Base-by-base conservation (phyloP, 2,888 invertebrate species). In the Drosophila antonietae region DNA sequence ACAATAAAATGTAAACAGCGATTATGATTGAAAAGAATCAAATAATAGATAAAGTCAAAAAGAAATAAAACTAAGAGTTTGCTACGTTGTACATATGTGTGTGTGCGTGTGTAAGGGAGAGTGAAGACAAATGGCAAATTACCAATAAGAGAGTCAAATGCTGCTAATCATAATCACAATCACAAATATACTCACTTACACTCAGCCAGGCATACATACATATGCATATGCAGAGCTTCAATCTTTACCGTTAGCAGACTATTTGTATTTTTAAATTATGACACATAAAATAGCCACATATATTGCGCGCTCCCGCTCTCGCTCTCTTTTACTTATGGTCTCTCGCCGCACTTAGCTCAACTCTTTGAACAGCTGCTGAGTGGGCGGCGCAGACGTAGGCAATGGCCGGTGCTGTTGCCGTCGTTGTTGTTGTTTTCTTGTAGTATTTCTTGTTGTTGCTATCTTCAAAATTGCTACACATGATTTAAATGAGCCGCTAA, bases 241-340 rank as follows among this genome's bases (percentile, higher is more conserved):
- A 80, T 68, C 75, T 73, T 73, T 80, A 82, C 85, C 86, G 88
- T 85, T 84, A 85, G 69, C 70, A 56, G 63, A 73, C 65, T 66
- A 80, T 79, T 80, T 80, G 73, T 91, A 91, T 91, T 91, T 91
- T 83, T 91, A 91, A 91, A 89, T 89, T 89, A 91, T 91, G 91
- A 91, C 91, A 90, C 91, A 91, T 89, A 60, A 53, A 82, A 65
- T 58, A 65, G 64, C 67, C 28, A 28, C 53, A 71, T 63, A 57
- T 51, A 10, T 37, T 23, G 44, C 23, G 37, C 33, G 51, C 56
- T 56, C 31, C 0, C 66, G 52, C 47, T 49, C 23, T 20, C 28
- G 44, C 72, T 63, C 68, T 72, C 39, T 44, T n/a, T n/a, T 9
- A 7, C 20, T 43, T 41, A 52, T 20, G 52, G 35, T 43, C 57